Conservation (phyloP, 2,888 invertebrate species). For the Andrena marginata region DNA sequence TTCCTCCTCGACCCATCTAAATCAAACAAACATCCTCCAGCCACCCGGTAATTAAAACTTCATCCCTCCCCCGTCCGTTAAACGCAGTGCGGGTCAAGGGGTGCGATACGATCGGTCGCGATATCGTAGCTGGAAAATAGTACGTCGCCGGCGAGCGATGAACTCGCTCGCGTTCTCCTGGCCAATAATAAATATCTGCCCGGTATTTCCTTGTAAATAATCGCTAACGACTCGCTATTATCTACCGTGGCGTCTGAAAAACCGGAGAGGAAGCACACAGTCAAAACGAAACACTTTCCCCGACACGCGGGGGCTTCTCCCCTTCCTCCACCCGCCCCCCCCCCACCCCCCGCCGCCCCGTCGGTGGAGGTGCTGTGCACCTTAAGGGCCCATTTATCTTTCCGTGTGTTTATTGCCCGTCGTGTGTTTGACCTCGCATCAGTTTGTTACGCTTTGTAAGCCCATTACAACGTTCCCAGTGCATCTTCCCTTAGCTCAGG, state of each 20-base stretch:
- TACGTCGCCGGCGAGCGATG: background rate
- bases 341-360: background rate
- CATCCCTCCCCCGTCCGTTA: background rate
- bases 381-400: conserved; percentile 83
- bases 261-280: conserved; percentile 35
- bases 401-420: conserved; percentile 84
- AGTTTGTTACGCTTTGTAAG: conserved; percentile 85
- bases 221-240: conserved; percentile 61
- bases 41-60: conserved; percentile 44
- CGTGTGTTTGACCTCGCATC: conserved; percentile 84
- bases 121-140: conserved; percentile 21
- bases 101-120: conserved; percentile 20
- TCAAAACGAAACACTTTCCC: conserved; percentile 74
- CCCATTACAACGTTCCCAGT: conserved; percentile 84
- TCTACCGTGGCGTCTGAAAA: conserved; percentile 36
- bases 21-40: conserved; percentile 6
- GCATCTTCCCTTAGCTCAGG: conserved; percentile 81
- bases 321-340: too few relatives aligned
- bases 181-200: conserved; percentile 45
- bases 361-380: conserved; percentile 63
- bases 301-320: conserved; percentile 44
- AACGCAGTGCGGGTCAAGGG: conserved; percentile 11
- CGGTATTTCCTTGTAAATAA: conserved; percentile 58
- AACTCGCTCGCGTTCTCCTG: background rate
- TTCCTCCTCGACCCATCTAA: background rate